phyloP scores from a whole-genome alignment of 2,113 vertebrate species.

The Cavia porcellus region DNA sequence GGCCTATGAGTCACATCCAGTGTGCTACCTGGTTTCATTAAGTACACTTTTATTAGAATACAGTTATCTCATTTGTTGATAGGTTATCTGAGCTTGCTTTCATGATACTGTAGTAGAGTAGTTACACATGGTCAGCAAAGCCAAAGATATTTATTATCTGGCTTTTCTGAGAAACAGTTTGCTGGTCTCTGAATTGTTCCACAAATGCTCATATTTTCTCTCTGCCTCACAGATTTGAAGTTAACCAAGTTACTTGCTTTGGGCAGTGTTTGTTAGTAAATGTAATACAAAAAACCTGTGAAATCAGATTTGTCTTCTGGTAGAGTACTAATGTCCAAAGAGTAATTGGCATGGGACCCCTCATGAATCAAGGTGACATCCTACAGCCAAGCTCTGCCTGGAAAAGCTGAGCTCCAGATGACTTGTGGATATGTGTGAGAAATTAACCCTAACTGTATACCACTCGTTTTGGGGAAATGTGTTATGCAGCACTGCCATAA shows the following conservation, averaged over 20 bases:
- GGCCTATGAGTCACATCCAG: not conserved
- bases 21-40: not conserved
- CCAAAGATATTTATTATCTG: not conserved
- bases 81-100: not conserved
- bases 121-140: not conserved
- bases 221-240: not conserved
- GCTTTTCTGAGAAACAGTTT: not conserved
- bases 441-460: not conserved
- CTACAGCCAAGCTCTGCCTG: not conserved
- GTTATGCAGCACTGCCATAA: not conserved
- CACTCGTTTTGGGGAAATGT: not conserved
- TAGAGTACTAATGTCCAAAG: not conserved
- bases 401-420: not conserved
- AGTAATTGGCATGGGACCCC: not conserved
- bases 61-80: not conserved
- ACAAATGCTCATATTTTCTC: constrained; percentile 1
- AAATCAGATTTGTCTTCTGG: not conserved
- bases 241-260: not conserved
- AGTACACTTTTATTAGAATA: not conserved
- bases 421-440: not conserved
- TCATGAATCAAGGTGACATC: not conserved
- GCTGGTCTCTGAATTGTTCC: not conserved
- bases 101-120: not conserved
- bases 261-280: not conserved
- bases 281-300: not conserved